Base-by-base conservation (phyloP, 2,888 invertebrate genomes). In the Liopterus haemorrhoidalis region DNA sequence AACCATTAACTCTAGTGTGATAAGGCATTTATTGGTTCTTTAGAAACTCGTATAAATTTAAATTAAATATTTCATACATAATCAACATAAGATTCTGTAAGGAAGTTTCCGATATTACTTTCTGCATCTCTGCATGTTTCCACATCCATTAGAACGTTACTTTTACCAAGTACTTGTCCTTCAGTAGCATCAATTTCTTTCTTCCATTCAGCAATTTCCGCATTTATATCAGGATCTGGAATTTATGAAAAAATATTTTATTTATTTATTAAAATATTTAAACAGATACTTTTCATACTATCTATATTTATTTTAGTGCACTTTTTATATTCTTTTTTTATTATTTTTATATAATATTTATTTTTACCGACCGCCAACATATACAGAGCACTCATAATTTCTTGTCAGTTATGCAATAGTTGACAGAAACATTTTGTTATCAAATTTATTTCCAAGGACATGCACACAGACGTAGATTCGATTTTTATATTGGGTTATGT, bases 51-150 rank as follows among this genome's bases (percentile, higher is more conserved):
- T 9, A 2, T 38, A 38, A 6, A 19, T 41, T 19, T 11, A 15
- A 12, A n/a, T 12, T 31, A 9, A 30, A 8, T 3, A 18, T 20
- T 18, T 63, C 75, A 67, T 63, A 84, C 84, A 44, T 72, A 60
- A 58, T 81, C 68, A 49, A 85, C 69, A 68, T 81, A 78, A 0
- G 86, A 79, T 51, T 88, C 86, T 20, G 83, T 75, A 37, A 85
- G 72, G 18, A 85, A 76, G 60, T 78, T 82, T 19, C 86, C 89
- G 33, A 88, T 65, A 57, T 81, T 83, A 57, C 88, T 88, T 63
- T 89, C 88, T 0, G 58, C 59, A 6, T 67, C 66, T 1, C 74
- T 59, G 54, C 86, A 86, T 1, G 62, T 58, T 0, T 65, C 64
- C 27, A 70, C 71, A 1, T 75, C 69, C 24, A 89, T 60, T 9